phyloP scores from a whole-genome alignment of 2,797 vertebrate species.

The Sebastes nivosus region DNA sequence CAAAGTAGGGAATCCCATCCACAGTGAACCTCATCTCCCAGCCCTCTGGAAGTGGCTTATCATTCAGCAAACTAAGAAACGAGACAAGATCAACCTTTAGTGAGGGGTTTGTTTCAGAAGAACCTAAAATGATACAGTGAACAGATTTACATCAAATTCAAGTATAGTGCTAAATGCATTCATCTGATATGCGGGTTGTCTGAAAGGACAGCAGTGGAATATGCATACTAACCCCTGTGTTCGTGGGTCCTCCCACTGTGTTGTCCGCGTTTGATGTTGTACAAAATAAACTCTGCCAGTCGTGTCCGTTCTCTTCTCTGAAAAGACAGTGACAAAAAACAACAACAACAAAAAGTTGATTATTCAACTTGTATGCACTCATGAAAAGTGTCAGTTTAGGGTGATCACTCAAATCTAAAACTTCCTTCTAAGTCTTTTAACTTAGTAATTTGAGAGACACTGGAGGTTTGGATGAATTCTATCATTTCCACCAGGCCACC shows the following conservation, averaged over 20 bases:
- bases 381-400: neutral
- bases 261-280: slow-evolving; percentile 94
- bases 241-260: slow-evolving; percentile 98
- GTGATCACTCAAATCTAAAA: neutral
- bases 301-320: slow-evolving; percentile 94
- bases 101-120: neutral
- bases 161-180: neutral
- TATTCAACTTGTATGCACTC: neutral
- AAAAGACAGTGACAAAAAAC: slow-evolving; percentile 2
- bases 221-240: slow-evolving; percentile 89
- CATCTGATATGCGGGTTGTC: neutral
- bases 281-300: slow-evolving; percentile 98
- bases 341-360: neutral
- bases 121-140: neutral
- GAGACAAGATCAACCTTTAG: neutral
- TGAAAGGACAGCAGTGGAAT: neutral
- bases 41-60: slow-evolving; percentile 97
- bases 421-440: neutral
- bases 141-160: neutral
- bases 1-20: slow-evolving; percentile 97
- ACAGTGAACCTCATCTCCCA: slow-evolving; percentile 99
- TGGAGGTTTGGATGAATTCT: too few species aligned
- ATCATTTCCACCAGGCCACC: too few species aligned
- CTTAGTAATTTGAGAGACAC: too few species aligned
- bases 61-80: slow-evolving; percentile 89